Base-by-base conservation (phyloP, 2,888 invertebrate genomes). In the Drosophila crucigera region DNA sequence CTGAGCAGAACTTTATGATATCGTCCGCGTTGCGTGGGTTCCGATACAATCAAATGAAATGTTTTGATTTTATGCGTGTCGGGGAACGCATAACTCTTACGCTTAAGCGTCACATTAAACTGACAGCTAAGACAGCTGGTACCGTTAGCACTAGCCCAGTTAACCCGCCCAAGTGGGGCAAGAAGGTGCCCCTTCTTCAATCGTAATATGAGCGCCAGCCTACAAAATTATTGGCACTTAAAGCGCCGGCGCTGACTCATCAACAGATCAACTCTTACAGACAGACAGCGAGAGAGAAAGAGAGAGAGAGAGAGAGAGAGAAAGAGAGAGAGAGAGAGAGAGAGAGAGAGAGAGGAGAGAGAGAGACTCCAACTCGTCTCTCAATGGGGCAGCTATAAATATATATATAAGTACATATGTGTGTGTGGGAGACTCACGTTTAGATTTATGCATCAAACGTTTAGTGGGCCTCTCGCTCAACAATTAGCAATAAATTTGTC, bases 401-500 rank as follows among this genome's bases (percentile, higher is more conserved):
- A 52, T 65, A 61, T 73, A 78, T 47, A 37, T 49, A 39, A 33
- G 52, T 59, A 58, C 59, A 41, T 11, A 7, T 60, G 50, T 59
- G 49, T 50, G 81, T 81, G 88, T 83, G 85, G 79, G 78, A 70
- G 81, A 53, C 61, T 68, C 50, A 52, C 64, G 67, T 49, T 68
- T 22, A 62, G 69, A 80, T 85, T 83, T 84, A 83, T 80, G 69
- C 66, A 61, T 63, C 59, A 72, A 84, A 61, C 87, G 79, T 84
- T 84, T 87, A 87, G 82, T 84, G 63, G 31, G 35, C 35, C 49
- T 70, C 67, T 70, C 67, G 82, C 71, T 68, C 73, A 66, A 78
- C 85, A 89, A 91, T 89, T 90, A 91, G 82, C 91, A 81, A 89
- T 89, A 90, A 91, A 89, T 89, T 89, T 87, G 91, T 87, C 68